Evolutionary conservation across 2,888 invertebrate species (phyloP).

Genomic region (Eilema griseolum): DNA sequence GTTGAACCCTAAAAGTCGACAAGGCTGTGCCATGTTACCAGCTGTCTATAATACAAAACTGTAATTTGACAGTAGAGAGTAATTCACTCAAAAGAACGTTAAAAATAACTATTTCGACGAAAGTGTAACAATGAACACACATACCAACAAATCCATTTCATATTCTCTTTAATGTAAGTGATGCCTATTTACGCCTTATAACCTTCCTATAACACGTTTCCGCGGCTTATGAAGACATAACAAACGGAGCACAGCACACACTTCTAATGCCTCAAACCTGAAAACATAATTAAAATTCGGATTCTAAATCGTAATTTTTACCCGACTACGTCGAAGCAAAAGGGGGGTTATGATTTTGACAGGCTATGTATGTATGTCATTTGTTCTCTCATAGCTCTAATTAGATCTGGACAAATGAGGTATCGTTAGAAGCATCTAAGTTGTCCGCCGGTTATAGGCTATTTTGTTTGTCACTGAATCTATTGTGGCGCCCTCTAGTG

Average conservation of each 20-base stretch:
- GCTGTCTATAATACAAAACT: background rate
- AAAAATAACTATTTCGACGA: constrained; percentile 1
- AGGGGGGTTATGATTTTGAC: no score
- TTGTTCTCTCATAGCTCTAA: no score
- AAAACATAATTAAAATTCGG: background rate
- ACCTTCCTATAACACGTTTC: background rate
- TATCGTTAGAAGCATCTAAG: no score
- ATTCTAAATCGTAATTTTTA: background rate
- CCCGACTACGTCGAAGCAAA: no score
- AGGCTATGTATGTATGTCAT: no score
- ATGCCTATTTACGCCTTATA: background rate
- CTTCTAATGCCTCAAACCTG: background rate
- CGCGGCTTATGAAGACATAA: constrained; percentile 5
- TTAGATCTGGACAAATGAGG: no score
- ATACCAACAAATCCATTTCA: constrained; percentile 2
- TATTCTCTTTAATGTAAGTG: constrained; percentile 11
- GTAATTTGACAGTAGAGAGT: background rate
- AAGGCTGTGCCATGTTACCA: background rate
- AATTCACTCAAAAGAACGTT: background rate
- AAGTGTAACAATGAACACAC: constrained; percentile 1
- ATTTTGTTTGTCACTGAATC: no score
- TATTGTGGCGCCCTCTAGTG: no score
- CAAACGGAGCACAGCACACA: background rate
- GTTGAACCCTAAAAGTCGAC: background rate
- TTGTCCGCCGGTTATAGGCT: no score